A percentile compares a stretch with the other conserved stretches of the same genome.
Conservation (phyloP, 1,140 invertebrate species). For the Sminthurinus signatus region DNA sequence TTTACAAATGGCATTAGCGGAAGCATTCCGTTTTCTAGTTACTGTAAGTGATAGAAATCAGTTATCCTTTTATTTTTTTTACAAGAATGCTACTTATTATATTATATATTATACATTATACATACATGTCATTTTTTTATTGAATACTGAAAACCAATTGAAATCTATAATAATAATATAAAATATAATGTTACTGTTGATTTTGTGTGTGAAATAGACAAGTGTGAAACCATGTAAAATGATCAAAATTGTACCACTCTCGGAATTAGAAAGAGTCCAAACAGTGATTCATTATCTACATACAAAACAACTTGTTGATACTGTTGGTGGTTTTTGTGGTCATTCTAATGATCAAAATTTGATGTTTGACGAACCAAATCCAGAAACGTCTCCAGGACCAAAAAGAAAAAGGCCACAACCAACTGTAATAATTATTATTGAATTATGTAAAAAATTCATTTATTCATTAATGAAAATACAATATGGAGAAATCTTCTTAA, state of each 20-base stretch:
- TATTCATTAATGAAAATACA: too few relatives aligned
- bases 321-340: slow-evolving; percentile 42
- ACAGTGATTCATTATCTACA: slow-evolving; percentile 52
- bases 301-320: slow-evolving; percentile 43
- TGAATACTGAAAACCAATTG: too few relatives aligned
- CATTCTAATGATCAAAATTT: slow-evolving; percentile 11
- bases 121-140: too few relatives aligned
- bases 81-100: too few relatives aligned
- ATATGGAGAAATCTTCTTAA: too few relatives aligned
- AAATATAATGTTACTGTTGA: too few relatives aligned
- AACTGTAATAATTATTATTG: background rate
- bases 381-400: slow-evolving; percentile 19
- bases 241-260: slow-evolving; percentile 46
- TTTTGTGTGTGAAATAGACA: too few relatives aligned
- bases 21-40: slow-evolving; percentile 33
- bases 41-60: slow-evolving; percentile 21
- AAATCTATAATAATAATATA: too few relatives aligned
- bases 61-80: slow-evolving; percentile 30
- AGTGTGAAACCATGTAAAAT: slow-evolving; percentile 49
- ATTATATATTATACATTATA: too few relatives aligned
- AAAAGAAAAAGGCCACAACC: slow-evolving; percentile 39
- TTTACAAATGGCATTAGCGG: slow-evolving; percentile 26
- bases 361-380: slow-evolving; percentile 6
- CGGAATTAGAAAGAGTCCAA: slow-evolving; percentile 54
- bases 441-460: too few relatives aligned